A percentile compares a stretch with the other conserved stretches of the same genome.
These are phyloP conservation scores for Halcyon malimbica DNA, from an alignment of 2,113 vertebrate genomes.

Conservation along the genomic window DNA sequence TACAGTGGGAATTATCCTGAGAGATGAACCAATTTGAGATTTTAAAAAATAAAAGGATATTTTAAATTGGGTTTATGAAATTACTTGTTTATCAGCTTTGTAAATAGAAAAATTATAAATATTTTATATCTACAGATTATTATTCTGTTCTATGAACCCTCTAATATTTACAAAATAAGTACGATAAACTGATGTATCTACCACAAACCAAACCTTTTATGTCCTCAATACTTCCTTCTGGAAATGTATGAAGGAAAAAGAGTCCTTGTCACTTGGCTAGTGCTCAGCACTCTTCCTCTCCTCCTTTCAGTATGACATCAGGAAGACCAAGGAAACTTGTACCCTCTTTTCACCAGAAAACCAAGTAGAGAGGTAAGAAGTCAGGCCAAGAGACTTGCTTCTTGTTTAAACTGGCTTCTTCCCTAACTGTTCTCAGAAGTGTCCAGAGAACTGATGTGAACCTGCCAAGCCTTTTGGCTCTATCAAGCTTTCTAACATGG, in stretches of 20 bases:
- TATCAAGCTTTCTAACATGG: not conserved
- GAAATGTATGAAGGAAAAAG: not conserved
- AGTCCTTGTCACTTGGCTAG: not conserved
- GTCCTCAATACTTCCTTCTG: not conserved
- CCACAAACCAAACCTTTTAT: not conserved
- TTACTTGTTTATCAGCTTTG: slow-evolving; percentile 20
- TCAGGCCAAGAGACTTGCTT: not conserved
- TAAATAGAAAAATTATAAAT: slow-evolving; percentile 21
- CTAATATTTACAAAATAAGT: not conserved
- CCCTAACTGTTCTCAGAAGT: not conserved
- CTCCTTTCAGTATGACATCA: not conserved
- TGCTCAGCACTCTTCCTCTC: not conserved
- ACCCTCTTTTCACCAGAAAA: not conserved
- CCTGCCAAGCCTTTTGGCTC: not conserved
- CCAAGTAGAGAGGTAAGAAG: not conserved
- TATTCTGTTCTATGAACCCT: not conserved
- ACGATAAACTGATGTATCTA: not conserved
- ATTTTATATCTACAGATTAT: not conserved
- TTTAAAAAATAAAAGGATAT: not conserved
- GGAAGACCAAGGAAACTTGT: not conserved
- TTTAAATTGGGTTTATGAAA: slow-evolving; percentile 12
- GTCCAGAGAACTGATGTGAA: not conserved
- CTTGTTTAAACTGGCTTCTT: not conserved
- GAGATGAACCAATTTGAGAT: slow-evolving; percentile 1
- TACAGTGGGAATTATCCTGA: not conserved